Evolutionary conservation across 2,113 vertebrate genomes (phyloP).

Genomic region (human (Homo sapiens)): GRCh38 chr9:14822501-14823000

Average conservation of each 20-base stretch:
- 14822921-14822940: slow-evolving; percentile 70
- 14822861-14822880: slow-evolving; percentile 42
- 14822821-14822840: slow-evolving; percentile 69
- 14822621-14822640: neutral
- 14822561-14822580: neutral
- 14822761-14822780: slow-evolving; percentile 67
- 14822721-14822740: neutral
- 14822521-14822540: neutral
- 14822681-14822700: neutral
- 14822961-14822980: neutral
- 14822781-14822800: slow-evolving; percentile 31
- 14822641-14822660: neutral
- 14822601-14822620: neutral
- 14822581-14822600: neutral
- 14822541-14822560: neutral
- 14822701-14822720: neutral
- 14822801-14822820: slow-evolving; percentile 54
- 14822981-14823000: neutral
- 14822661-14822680: slow-evolving; percentile 42
- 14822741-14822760: slow-evolving; percentile 67
- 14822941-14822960: slow-evolving; percentile 53
- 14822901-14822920: slow-evolving; percentile 62
- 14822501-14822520: neutral
- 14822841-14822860: slow-evolving; percentile 62
- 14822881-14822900: slow-evolving; percentile 40